Conservation (phyloP, 2,888 invertebrate species). For the Agonopterix alstromeriana region DNA sequence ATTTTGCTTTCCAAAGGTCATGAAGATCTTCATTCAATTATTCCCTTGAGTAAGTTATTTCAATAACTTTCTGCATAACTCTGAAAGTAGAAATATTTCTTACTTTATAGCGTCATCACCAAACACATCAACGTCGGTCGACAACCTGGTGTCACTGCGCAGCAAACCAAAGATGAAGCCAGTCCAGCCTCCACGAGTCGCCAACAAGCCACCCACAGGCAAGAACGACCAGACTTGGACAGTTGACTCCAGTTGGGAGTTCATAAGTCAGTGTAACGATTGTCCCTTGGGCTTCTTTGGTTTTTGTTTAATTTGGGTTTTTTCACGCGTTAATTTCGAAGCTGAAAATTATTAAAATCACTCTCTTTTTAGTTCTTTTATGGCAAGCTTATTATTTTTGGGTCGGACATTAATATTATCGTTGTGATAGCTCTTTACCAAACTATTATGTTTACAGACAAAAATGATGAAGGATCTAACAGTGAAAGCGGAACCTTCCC, state of each 20-base stretch:
- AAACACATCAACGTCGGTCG: conserved; percentile 81
- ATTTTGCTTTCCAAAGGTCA: too few species aligned
- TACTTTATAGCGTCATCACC: conserved; percentile 64
- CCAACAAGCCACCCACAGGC: conserved; percentile 58
- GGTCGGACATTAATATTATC: too few species aligned
- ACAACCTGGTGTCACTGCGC: conserved; percentile 77
- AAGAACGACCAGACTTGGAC: conserved; percentile 83
- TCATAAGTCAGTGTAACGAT: conserved; percentile 80
- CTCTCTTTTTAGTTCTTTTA: too few species aligned
- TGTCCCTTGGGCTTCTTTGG: background rate
- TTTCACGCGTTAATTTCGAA: too few species aligned
- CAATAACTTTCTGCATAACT: too few species aligned
- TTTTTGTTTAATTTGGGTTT: background rate
- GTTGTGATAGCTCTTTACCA: background rate
- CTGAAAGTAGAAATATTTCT: too few species aligned
- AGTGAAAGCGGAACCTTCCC: conserved; percentile 71
- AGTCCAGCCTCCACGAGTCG: conserved; percentile 82
- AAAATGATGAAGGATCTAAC: conserved; percentile 54
- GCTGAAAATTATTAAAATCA: too few species aligned
- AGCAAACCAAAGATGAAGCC: conserved; percentile 81
- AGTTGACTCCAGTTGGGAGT: conserved; percentile 94
- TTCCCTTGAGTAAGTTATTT: too few species aligned
- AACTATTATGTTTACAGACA: conserved; percentile 34
- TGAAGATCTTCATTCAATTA: too few species aligned
- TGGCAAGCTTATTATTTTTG: too few species aligned